Evolutionary conservation across 2,797 vertebrate species (phyloP).

Genomic region (Arnoldichthys spilopterus): DNA sequence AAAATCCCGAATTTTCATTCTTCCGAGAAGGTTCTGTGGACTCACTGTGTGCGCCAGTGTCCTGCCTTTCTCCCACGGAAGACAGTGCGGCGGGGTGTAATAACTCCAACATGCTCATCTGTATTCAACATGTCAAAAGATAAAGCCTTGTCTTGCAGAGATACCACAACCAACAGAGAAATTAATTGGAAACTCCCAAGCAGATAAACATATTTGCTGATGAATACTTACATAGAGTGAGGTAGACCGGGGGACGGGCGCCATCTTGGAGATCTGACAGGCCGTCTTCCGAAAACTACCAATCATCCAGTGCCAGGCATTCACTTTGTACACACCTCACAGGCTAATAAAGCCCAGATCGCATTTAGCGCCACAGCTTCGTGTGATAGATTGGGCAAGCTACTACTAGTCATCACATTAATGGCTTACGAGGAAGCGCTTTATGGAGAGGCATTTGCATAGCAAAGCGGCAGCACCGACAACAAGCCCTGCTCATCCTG

Average conservation of each 20-base stretch:
- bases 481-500: conserved; percentile 25
- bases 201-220: conserved; percentile 56
- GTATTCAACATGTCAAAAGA: conserved; percentile 49
- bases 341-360: conserved; percentile 47
- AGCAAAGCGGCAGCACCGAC: conserved; percentile 36
- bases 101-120: conserved; percentile 37
- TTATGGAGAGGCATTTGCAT: conserved; percentile 49
- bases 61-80: not conserved
- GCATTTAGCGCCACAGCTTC: conserved; percentile 32
- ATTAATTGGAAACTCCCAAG: conserved; percentile 53
- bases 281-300: conserved; percentile 26
- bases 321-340: conserved; percentile 35
- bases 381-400: conserved; percentile 44
- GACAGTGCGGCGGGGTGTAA: not conserved
- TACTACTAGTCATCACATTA: conserved; percentile 46
- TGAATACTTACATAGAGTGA: conserved; percentile 42
- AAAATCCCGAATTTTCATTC: conserved; percentile 18
- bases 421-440: conserved; percentile 35
- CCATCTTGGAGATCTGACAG: conserved; percentile 49
- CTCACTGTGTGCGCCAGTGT: not conserved
- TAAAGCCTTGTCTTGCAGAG: conserved; percentile 44
- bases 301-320: conserved; percentile 25
- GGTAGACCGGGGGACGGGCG: conserved; percentile 1
- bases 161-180: conserved; percentile 39
- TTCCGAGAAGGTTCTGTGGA: not conserved